Conservation (phyloP, 2,888 invertebrate species). For the Drosophila anomalipes region DNA sequence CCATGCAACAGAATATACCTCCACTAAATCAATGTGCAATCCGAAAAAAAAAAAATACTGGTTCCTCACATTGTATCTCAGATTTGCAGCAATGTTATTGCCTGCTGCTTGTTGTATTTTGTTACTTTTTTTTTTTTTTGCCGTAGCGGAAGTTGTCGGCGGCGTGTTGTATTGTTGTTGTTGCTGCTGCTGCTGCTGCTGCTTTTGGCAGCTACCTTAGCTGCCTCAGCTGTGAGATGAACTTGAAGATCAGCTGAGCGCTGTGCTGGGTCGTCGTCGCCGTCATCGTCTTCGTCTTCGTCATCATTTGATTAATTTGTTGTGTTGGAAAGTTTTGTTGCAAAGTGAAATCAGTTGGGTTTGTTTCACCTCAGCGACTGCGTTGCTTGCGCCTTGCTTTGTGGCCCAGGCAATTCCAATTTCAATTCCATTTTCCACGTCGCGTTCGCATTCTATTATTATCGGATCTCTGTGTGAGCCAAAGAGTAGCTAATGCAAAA, state of each 20-base stretch:
- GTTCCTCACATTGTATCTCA: constrained; percentile 43
- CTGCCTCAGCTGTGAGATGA: constrained; percentile 57
- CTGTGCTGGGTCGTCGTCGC: constrained; percentile 17
- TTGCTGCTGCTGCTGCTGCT: constrained; percentile 18
- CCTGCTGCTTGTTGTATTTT: constrained; percentile 29
- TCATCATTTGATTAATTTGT: constrained; percentile 78
- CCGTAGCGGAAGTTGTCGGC: constrained; percentile 73
- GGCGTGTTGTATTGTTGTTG: constrained; percentile 49
- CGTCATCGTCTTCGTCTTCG: constrained; percentile 41
- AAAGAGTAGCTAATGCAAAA: constrained; percentile 56
- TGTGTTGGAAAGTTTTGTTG: constrained; percentile 74
- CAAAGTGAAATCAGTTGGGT: constrained; percentile 74
- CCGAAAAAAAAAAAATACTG: constrained; percentile 13
- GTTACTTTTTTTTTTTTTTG: constrained; percentile 29
- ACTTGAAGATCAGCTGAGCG: constrained; percentile 72
- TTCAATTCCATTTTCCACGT: constrained; percentile 72
- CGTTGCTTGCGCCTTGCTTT: constrained; percentile 15
- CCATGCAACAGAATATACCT: too few species aligned
- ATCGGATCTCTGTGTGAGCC: constrained; percentile 35
- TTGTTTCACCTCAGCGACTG: constrained; percentile 45
- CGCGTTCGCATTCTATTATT: constrained; percentile 70
- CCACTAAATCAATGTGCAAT: constrained; percentile 44
- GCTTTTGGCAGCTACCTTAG: constrained; percentile 32
- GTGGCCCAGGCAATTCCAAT: constrained; percentile 46
- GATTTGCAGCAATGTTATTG: constrained; percentile 73